Base-by-base conservation (phyloP, 2,888 invertebrate species). In the Acronicta leporina region DNA sequence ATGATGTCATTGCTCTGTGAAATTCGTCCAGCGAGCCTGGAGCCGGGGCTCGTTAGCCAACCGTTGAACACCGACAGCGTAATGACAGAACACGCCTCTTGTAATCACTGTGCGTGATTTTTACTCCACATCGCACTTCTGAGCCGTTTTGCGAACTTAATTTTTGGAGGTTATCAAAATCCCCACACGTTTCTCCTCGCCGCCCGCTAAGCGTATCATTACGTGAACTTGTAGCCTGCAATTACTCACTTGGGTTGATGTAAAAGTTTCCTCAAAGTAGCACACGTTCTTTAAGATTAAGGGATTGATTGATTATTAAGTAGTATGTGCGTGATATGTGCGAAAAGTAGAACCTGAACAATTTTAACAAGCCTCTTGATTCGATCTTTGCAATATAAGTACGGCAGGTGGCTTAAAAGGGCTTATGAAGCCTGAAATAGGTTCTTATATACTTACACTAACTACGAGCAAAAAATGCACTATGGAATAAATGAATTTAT, bases 21-120 rank as follows among this genome's bases (percentile, higher is more conserved):
- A 80, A 73, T 73, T 75, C 68, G 70, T 68, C 67, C 48, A 56
- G 66, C 66, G 73, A 68, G 53, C 15, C 48, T 47, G 45, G 54
- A 69, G 53, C 20, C 50, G 49, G 41, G 54, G 80, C 90, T 91
- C 86, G 88, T 92, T 91, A 91, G 61, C 75, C 63, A 63, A 81
- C 54, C 81, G 76, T 69, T 80, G 53, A 57, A 53, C 60, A 51
- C 80, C 82, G 90, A 89, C 89, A 83, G 83, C 75, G 85, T 92
- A 92, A 92, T 92, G 91, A 92, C 90, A 91, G 87, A 76, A 72
- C 82, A 83, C 91, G 90, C 92, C 92, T 85, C 86, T 81, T 83
- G 86, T 89, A 91, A 91, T 91, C 87, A 85, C 76, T 73, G 76
- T 81, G 81, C 83, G 84, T 85, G 89, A 91, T 90, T 92, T 79